Percentiles rank a stretch among this genome's conserved stretches.
Evolutionary conservation across 2,113 vertebrate genomes (phyloP).

Genomic region (Gadus macrocephalus): DNA sequence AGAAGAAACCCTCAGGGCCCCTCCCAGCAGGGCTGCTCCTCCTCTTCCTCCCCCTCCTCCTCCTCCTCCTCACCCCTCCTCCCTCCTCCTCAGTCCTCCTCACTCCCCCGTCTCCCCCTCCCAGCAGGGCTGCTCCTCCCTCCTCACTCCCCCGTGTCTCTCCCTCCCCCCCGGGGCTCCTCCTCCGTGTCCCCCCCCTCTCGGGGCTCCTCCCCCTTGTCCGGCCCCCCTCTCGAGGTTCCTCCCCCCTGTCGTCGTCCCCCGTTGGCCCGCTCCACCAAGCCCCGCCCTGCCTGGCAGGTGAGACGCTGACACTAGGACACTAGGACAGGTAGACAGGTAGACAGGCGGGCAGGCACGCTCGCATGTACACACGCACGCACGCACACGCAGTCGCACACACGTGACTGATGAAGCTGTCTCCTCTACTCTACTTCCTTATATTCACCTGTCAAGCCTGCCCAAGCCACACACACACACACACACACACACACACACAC

Average conservation of each 20-base stretch:
- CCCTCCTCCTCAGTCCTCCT: not conserved
- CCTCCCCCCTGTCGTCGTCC: too few relatives aligned
- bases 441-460: constrained; percentile 48
- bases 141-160: constrained; percentile 12
- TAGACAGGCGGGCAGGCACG: too few relatives aligned
- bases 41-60: constrained; percentile 1
- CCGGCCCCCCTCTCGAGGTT: too few relatives aligned
- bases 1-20: too few relatives aligned
- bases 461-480: not conserved
- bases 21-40: not conserved
- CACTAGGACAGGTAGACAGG: too few relatives aligned
- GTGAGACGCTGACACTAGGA: too few relatives aligned
- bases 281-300: constrained; percentile 32
- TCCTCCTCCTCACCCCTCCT: not conserved
- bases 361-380: too few relatives aligned
- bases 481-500: not conserved
- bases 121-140: not conserved
- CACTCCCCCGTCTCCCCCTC: not conserved
- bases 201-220: too few relatives aligned
- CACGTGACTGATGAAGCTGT: constrained; percentile 45
- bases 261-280: constrained; percentile 42
- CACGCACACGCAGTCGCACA: not conserved
- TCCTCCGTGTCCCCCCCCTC: too few relatives aligned
- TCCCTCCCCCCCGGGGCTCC: not conserved
- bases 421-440: constrained; percentile 35